phyloP scores from a whole-genome alignment of 2,797 vertebrate genomes.

The Gouania willdenowi region DNA sequence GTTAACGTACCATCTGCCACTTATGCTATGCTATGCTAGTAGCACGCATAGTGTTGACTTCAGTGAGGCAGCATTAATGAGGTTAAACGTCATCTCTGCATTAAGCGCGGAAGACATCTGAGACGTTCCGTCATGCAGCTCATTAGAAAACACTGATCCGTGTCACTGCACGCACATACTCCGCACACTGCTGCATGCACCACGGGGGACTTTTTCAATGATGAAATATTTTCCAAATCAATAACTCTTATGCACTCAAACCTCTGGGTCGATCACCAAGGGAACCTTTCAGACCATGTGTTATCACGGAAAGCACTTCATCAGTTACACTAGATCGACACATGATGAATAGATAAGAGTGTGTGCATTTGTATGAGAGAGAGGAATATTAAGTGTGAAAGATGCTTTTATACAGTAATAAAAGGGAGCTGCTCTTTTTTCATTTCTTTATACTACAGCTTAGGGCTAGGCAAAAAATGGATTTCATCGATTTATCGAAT shows the following conservation, averaged over 20 bases:
- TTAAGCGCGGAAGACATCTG: slow-evolving; percentile 28
- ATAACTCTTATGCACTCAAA: neutral
- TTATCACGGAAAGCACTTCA: neutral
- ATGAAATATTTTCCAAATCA: slow-evolving; percentile 4
- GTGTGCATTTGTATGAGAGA: neutral
- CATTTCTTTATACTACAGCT: slow-evolving; percentile 2
- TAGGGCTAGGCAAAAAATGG: too few species aligned
- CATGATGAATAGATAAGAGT: neutral
- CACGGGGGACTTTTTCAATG: neutral
- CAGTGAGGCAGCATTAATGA: slow-evolving; percentile 14
- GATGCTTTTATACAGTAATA: too few species aligned
- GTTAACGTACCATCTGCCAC: too few species aligned
- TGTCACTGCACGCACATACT: neutral
- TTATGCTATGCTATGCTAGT: too few species aligned
- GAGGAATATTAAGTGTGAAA: too few species aligned
- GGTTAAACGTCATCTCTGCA: slow-evolving; percentile 18
- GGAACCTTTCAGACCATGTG: neutral
- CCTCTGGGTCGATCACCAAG: neutral
- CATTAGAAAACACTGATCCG: slow-evolving; percentile 19
- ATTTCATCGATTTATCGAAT: too few species aligned
- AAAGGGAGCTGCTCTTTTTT: slow-evolving; percentile 1
- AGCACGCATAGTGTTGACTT: slow-evolving; percentile 2
- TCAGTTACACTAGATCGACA: neutral
- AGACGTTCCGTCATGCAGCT: neutral
- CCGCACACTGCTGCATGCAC: neutral